Evolutionary conservation across 1,140 invertebrate species (phyloP), one percentile per base, ranked within the genome.

Genomic region (Scaptomyza montana): DNA sequence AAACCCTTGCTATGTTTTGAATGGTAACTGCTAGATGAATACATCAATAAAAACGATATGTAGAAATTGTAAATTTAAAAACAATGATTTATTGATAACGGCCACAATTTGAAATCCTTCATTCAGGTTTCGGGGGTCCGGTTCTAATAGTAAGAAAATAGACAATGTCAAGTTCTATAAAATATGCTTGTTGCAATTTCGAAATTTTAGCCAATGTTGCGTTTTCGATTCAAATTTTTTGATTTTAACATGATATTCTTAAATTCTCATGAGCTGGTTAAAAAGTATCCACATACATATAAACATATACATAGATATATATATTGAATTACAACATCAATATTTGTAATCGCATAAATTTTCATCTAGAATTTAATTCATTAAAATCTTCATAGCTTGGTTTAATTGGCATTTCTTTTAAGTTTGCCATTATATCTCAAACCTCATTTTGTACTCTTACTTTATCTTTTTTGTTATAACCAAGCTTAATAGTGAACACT

Each of bases 1-100:
- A 19, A 57, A 25, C 1, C 41, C 2, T 45, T 39, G 50, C 64
- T 53, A 46, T 62, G 64, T 72, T 82, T 82, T 75, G 57, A 82
- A 78, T 87, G 75, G 75, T 87, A 82, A 86, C 69, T 87, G n/a
- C 12, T 43, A 87, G 74, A 66, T 65, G 43, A 74, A 66, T 36
- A 30, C 28, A 59, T 76, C 71, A 86, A 87, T 86, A 86, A 86
- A 33, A 33, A 79, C 33, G 47, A 61, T 76, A 68, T 66, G 47
- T 80, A 77, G 65, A 74, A 68, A 57, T 72, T 68, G 68, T 85
- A 68, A 78, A 78, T 67, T 77, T 73, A 72, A 60, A 66, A 66
- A 61, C 50, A 71, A 65, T 61, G 19, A 47, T 71, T 68, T 69
- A 68, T 62, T 74, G 55, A 68, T 61, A 62, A 51, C 47, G 49